Evolutionary conservation across 2,113 vertebrate genomes (phyloP).

Genomic region (Pygoscelis antarcticus): DNA sequence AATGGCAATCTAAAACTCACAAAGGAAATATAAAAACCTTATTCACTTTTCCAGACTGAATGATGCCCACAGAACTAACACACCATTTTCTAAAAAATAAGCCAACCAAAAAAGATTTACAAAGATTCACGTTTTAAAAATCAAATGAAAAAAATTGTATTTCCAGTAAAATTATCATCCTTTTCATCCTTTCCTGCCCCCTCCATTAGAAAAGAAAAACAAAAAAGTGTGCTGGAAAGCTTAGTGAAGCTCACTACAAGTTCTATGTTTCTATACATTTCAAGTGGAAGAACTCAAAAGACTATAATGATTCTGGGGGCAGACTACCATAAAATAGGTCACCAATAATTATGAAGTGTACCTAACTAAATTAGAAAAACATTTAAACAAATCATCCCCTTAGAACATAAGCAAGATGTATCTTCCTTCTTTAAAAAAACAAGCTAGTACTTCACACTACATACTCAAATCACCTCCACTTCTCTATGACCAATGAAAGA

Average conservation of each 20-base stretch:
- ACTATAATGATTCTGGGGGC: background rate
- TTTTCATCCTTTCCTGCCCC: background rate
- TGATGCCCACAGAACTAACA: background rate
- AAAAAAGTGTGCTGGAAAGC: background rate
- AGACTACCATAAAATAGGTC: background rate
- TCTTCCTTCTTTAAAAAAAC: background rate
- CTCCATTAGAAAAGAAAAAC: background rate
- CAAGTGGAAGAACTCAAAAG: background rate
- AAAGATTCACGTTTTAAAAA: background rate
- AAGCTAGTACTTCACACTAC: background rate
- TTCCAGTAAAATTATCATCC: background rate
- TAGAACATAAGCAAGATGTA: background rate
- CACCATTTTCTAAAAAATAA: background rate
- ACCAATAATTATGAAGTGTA: background rate
- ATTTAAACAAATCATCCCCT: background rate
- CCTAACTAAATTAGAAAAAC: background rate
- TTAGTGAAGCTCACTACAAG: background rate
- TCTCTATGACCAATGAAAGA: background rate
- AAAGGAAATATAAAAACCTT: background rate
- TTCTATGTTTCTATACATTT: background rate
- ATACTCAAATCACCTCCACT: background rate
- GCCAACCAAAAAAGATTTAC: background rate
- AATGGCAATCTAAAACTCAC: background rate
- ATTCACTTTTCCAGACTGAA: background rate
- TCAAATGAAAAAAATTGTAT: background rate